Evolutionary conservation across 2,888 invertebrate genomes (phyloP).

Genomic region (Agonopterix subpropinquella): DNA sequence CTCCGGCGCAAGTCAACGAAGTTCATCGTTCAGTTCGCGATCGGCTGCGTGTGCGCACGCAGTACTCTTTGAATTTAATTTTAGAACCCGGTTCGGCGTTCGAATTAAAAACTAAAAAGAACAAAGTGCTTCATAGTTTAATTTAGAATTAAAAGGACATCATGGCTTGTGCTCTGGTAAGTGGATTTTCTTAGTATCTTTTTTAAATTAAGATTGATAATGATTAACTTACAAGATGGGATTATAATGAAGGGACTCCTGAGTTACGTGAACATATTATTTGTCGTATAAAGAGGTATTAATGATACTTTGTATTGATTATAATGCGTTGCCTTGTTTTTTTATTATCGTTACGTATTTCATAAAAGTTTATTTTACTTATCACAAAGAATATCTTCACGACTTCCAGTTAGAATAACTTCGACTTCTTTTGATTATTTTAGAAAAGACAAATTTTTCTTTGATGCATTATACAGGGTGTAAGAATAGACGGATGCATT

Average conservation of each 20-base stretch:
- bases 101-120: constrained; percentile 37
- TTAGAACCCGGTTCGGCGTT: constrained; percentile 23
- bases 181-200: constrained; percentile 18
- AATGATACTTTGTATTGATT: too few species aligned
- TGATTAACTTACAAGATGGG: constrained; percentile 5
- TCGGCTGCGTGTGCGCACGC: constrained; percentile 45
- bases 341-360: too few species aligned
- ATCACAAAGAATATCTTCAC: too few species aligned
- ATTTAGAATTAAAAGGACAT: constrained; percentile 53
- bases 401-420: too few species aligned
- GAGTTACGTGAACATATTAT: constrained; percentile 11
- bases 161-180: constrained; percentile 51
- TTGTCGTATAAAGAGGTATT: constrained; percentile 3
- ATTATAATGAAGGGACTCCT: constrained; percentile 11
- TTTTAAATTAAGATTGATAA: constrained; percentile 6
- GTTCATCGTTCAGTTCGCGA: constrained; percentile 57
- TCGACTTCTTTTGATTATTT: too few species aligned
- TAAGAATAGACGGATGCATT: too few species aligned
- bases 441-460: too few species aligned
- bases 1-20: constrained; percentile 40
- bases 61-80: constrained; percentile 27
- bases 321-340: too few species aligned
- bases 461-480: too few species aligned
- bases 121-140: constrained; percentile 55
- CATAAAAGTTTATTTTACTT: too few species aligned